Evolutionary conservation across 2,113 vertebrate genomes (phyloP).

Genomic region (Tretioscincus oriximinensis): DNA sequence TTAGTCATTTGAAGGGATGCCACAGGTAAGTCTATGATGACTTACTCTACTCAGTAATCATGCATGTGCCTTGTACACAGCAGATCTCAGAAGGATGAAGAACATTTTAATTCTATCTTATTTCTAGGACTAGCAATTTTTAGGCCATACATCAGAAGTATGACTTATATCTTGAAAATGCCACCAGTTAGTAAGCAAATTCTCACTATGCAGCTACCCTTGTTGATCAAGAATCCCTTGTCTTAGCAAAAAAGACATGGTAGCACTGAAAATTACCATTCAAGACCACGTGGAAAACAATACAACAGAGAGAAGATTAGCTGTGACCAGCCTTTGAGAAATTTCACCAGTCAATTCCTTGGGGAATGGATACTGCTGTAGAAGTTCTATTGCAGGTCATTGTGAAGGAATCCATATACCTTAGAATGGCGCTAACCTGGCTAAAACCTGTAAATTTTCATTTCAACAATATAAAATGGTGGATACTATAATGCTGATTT

Average conservation of each 20-base stretch:
- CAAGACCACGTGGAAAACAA: neutral
- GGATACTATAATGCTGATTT: neutral
- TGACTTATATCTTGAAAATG: neutral
- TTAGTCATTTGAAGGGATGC: too few relatives aligned
- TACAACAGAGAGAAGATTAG: neutral
- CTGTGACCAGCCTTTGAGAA: neutral
- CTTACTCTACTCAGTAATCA: too few relatives aligned
- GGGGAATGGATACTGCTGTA: neutral
- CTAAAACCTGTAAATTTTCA: neutral
- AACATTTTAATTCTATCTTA: too few relatives aligned
- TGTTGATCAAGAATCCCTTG: neutral
- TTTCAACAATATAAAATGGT: neutral
- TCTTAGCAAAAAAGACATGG: neutral
- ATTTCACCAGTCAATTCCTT: neutral
- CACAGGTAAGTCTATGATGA: too few relatives aligned
- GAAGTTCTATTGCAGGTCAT: neutral
- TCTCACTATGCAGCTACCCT: neutral
- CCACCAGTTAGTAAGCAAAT: neutral
- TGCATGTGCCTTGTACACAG: too few relatives aligned
- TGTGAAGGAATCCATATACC: neutral
- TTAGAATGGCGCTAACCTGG: neutral
- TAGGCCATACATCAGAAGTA: too few relatives aligned
- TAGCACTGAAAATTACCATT: neutral
- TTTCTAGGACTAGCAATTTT: too few relatives aligned
- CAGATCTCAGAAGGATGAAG: too few relatives aligned